Percentiles rank a stretch among this genome's conserved stretches.
These are phyloP conservation scores for Phataginus tricuspis DNA, from an alignment of 2,797 vertebrate species.

Conservation along the genomic window DNA sequence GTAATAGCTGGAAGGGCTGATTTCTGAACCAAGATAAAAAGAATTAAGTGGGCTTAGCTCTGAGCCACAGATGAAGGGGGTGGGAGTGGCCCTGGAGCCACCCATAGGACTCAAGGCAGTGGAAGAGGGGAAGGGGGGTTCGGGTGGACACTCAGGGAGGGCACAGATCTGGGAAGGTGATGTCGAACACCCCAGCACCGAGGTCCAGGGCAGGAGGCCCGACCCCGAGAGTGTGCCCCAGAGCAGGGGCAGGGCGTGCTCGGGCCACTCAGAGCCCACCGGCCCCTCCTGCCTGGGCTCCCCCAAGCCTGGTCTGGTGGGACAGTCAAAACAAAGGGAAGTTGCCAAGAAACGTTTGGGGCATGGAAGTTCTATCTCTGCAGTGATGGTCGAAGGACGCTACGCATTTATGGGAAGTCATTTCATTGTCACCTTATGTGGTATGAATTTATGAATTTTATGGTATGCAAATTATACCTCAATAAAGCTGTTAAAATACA, in stretches of 20 bases:
- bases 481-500: background rate
- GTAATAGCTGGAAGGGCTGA: background rate
- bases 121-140: background rate
- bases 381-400: background rate
- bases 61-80: background rate
- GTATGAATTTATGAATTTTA: background rate
- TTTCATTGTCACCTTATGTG: accelerated
- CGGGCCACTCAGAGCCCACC: accelerated
- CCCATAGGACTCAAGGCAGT: background rate
- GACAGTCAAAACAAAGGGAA: background rate
- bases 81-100: background rate
- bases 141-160: background rate
- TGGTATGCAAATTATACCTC: background rate
- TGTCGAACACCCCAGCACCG: background rate
- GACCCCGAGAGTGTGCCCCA: accelerated
- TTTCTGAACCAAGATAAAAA: constrained; percentile 70
- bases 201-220: background rate
- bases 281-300: background rate
- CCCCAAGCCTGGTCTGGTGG: background rate
- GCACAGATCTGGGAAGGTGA: background rate
- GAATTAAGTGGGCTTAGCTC: constrained; percentile 62
- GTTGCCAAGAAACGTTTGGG: background rate
- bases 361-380: background rate
- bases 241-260: background rate
- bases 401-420: background rate